Evolutionary conservation across 2,888 invertebrate genomes (phyloP), one percentile per base, ranked within the genome.

Genomic region (Beris morrisii): DNA sequence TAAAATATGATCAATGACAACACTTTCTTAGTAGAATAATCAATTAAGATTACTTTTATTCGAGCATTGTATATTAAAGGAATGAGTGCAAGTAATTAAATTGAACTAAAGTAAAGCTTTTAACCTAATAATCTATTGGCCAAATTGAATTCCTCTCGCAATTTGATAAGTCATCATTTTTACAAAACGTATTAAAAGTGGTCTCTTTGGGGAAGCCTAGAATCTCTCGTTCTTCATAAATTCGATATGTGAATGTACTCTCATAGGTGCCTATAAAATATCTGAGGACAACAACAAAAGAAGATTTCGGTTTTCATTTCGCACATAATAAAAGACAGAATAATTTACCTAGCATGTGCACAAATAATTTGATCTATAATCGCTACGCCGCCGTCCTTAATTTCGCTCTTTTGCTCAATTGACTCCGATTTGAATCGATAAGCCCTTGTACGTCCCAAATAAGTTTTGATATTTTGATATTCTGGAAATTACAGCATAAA

Each of bases 201-300:
- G 88, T 87, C 31, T 86, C 82, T 50, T 86, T 83, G 5, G 87
- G 84, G 79, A 95, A 95, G 1, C 96, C 96, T 52, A 97, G 78
- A 69, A 99, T 95, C 82, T 98, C 97, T 31, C 98, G 84, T 77
- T 99, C 98, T 78, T 99, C 98, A 81, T 97, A 95, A 71, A 99
- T 98, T 66, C 98, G 86, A 78, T 92, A 97, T 0, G 97, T 90
- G 80, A 97, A 98, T 0, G 98, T 99, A 68, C 98, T 98, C 73
- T 95, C 95, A 77, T 90, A 87, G 0, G 95, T 95, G 9, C 98
- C 98, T 46, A 96, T 85, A 76, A 97, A 97, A 77, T 87, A 88
- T 71, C 72, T 72, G 55, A 11, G 54, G 61, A 48, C 30, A 22
- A 22, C 13, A 38, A 13, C 13, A 13, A n/a, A 46, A 28, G 3